phyloP scores from a whole-genome alignment of 2,888 invertebrate genomes.

The Ochropacha duplaris region DNA sequence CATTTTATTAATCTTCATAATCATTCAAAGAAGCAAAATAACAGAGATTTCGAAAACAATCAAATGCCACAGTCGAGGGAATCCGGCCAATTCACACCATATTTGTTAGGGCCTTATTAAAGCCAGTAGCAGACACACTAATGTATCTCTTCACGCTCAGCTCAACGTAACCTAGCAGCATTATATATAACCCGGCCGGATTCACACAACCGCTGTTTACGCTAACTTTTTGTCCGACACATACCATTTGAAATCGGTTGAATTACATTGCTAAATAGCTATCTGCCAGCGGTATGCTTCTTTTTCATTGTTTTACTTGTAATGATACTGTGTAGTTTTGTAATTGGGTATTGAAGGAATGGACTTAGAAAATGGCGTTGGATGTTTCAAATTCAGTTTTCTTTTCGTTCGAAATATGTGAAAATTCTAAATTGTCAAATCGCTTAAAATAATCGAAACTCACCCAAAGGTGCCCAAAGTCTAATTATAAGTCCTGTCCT shows the following conservation, averaged over 20 bases:
- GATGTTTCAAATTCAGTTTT: background rate
- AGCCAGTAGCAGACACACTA: conserved; percentile 57
- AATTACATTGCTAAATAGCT: conserved; percentile 42
- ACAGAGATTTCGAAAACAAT: background rate
- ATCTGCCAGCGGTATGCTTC: conserved; percentile 30
- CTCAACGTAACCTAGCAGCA: conserved; percentile 23
- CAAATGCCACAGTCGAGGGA: background rate
- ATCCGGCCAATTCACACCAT: conserved; percentile 58
- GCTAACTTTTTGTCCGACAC: conserved; percentile 16
- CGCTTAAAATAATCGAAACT: too few relatives aligned
- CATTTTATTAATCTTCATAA: background rate
- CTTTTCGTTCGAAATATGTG: background rate
- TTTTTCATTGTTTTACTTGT: conserved; percentile 9
- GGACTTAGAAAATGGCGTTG: background rate
- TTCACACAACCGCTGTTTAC: conserved; percentile 27
- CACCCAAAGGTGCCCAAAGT: too few relatives aligned
- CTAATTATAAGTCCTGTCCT: too few relatives aligned
- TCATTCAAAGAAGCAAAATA: background rate
- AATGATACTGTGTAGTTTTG: conserved; percentile 1
- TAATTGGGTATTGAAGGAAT: background rate
- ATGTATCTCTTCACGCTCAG: conserved; percentile 51
- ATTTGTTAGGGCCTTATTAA: conserved; percentile 65
- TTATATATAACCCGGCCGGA: conserved; percentile 32
- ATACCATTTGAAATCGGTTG: conserved; percentile 37
- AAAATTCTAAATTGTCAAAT: background rate